Conservation (phyloP, 2,797 vertebrate species). For the Serranus cabrilla region DNA sequence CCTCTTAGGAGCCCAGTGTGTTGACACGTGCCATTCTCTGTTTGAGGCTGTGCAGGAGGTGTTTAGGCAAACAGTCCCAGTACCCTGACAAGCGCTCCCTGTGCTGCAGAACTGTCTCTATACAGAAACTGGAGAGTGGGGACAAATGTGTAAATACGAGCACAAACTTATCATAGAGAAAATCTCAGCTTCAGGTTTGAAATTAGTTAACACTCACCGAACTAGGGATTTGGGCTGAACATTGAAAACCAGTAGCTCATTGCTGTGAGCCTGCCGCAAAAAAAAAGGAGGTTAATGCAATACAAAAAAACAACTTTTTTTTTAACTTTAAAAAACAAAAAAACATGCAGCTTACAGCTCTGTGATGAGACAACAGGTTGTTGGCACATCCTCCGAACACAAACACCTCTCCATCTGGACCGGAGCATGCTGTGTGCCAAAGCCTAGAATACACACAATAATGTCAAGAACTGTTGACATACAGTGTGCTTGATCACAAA, state of each 20-base stretch:
- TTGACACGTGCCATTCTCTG: slow-evolving; percentile 91
- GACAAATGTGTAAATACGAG: background rate
- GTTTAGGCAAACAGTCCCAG: slow-evolving; percentile 95
- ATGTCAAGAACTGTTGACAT: background rate
- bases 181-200: background rate
- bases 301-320: background rate
- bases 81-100: slow-evolving; percentile 89
- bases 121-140: slow-evolving; percentile 87
- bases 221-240: slow-evolving; percentile 95
- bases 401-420: slow-evolving; percentile 95
- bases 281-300: background rate
- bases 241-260: slow-evolving; percentile 93
- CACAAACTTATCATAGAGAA: background rate
- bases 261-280: slow-evolving; percentile 92
- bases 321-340: background rate
- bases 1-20: slow-evolving; percentile 90
- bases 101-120: slow-evolving; percentile 91
- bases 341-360: slow-evolving; percentile 89
- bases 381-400: slow-evolving; percentile 98
- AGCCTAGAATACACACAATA: slow-evolving; percentile 81
- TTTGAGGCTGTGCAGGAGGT: slow-evolving; percentile 91
- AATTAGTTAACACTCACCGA: slow-evolving; percentile 84
- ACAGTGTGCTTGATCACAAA: background rate
- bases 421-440: slow-evolving; percentile 96
- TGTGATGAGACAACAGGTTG: slow-evolving; percentile 93